phyloP scores from a whole-genome alignment of 2,113 vertebrate genomes.

The Chamaetylas fuelleborni region DNA sequence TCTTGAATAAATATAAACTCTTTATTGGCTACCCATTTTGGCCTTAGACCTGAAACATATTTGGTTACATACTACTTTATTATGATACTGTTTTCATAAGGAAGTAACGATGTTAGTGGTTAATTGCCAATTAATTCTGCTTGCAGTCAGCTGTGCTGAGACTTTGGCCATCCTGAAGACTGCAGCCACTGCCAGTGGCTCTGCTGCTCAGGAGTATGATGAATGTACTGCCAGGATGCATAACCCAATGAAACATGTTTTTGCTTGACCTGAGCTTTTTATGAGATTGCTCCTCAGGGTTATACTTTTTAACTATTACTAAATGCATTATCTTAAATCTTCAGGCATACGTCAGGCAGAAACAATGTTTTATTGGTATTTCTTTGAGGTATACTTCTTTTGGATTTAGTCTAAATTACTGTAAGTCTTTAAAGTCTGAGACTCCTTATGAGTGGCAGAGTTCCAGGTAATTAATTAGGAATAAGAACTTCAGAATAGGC shows the following conservation, averaged over 20 bases:
- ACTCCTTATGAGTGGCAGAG: neutral
- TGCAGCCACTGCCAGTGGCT: neutral
- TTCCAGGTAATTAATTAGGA: neutral
- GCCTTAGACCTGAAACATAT: neutral
- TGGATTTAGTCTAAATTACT: neutral
- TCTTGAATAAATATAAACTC: neutral
- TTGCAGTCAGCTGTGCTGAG: neutral
- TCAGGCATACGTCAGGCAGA: neutral
- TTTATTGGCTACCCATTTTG: neutral
- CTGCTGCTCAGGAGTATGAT: neutral
- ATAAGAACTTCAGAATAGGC: neutral
- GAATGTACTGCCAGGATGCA: neutral
- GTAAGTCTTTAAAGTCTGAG: neutral
- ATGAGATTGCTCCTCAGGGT: slow-evolving; percentile 16
- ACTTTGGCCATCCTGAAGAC: neutral
- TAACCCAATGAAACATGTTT: neutral
- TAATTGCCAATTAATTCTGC: neutral
- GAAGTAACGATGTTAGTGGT: neutral
- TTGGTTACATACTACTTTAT: neutral
- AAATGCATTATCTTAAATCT: slow-evolving; percentile 18
- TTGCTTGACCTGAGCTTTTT: slow-evolving; percentile 27
- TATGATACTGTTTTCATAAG: neutral
- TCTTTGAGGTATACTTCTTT: neutral
- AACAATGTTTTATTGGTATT: neutral
- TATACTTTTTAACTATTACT: slow-evolving; percentile 9